Conservation (phyloP, 2,797 vertebrate species). For the Chaetodon trifasciatus region DNA sequence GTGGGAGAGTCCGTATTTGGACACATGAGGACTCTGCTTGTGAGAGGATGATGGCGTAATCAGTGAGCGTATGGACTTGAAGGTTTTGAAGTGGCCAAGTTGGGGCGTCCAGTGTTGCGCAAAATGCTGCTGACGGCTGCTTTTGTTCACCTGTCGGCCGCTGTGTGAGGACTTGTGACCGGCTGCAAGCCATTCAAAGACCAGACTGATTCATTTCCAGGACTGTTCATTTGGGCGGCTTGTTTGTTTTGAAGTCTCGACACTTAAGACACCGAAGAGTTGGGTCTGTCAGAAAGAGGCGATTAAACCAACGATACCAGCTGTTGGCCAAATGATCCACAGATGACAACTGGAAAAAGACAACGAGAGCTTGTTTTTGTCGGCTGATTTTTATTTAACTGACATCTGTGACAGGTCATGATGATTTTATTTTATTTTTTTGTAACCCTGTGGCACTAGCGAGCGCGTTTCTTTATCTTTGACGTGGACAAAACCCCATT, state of each 20-base stretch:
- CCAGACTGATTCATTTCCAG: slow-evolving; percentile 1
- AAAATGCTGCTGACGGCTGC: slow-evolving; percentile 11
- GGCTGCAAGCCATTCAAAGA: slow-evolving; percentile 5
- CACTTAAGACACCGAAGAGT: neutral
- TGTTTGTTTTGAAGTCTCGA: slow-evolving; percentile 29
- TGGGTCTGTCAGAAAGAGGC: neutral
- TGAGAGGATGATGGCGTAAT: slow-evolving; percentile 25
- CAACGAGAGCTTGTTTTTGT: neutral
- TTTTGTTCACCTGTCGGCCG: slow-evolving; percentile 41
- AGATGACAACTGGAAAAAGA: slow-evolving; percentile 43
- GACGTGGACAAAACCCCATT: slow-evolving; percentile 4
- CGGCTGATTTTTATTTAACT: slow-evolving; percentile 53
- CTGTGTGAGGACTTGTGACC: slow-evolving; percentile 23
- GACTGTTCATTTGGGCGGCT: neutral
- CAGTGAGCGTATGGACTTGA: slow-evolving; percentile 33
- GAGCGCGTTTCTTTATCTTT: slow-evolving; percentile 6
- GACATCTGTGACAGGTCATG: slow-evolving; percentile 33
- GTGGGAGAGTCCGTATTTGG: slow-evolving; percentile 48
- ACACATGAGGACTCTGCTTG: slow-evolving; percentile 23
- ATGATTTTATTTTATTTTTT: slow-evolving; percentile 1
- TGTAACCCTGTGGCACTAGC: slow-evolving; percentile 35
- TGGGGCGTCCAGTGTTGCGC: neutral
- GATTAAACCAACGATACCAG: neutral
- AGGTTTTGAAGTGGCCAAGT: slow-evolving; percentile 1
- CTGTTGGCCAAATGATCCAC: slow-evolving; percentile 21